Evolutionary conservation across 2,888 invertebrate genomes (phyloP), one percentile per base, ranked within the genome.

Genomic region (Nomada ferruginata): DNA sequence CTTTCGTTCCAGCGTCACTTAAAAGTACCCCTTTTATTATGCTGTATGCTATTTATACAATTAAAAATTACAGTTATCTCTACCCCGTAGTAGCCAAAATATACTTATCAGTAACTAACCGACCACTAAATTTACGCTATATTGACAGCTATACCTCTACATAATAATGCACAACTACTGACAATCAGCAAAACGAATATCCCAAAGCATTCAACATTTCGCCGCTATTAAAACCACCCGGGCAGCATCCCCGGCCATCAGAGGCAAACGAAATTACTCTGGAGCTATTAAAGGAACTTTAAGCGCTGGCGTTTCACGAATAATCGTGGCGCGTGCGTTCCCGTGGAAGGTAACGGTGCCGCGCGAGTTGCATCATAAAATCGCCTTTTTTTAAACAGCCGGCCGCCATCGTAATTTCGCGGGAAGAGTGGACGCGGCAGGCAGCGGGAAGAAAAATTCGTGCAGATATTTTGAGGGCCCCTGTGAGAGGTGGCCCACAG

Each of bases 381-480:
- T 77, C 74, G 61, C 23, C 52, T 71, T 68, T 75, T 84, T 84
- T 78, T 78, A 82, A 77, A 75, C 82, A 68, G 61, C 59, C 55
- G 2, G 53, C 68, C 61, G 81, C 65, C 73, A 61, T 55, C 52
- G 75, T 76, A 84, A 85, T 84, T 85, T 77, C 79, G 64, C 55
- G 70, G 61, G 74, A 61, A 73, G 76, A 64, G 53, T 44, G 55
- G 69, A 57, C 63, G 64, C 47, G 60, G 26, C 63, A 71, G 57
- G 3, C 47, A 47, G 74, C 68, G 72, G 47, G 68, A 81, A 81
- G 85, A 85, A 83, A 85, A 87, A 82, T 87, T 80, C 42, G 61
- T 69, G 82, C 84, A 87, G 84, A 87, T 82, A 86, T 79, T 66
- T 69, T 26, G 29, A 60, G 60, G 66, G 36, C 50, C 52, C 26